Conservation (phyloP, 2,113 vertebrate species). For the Centropristis striata region DNA sequence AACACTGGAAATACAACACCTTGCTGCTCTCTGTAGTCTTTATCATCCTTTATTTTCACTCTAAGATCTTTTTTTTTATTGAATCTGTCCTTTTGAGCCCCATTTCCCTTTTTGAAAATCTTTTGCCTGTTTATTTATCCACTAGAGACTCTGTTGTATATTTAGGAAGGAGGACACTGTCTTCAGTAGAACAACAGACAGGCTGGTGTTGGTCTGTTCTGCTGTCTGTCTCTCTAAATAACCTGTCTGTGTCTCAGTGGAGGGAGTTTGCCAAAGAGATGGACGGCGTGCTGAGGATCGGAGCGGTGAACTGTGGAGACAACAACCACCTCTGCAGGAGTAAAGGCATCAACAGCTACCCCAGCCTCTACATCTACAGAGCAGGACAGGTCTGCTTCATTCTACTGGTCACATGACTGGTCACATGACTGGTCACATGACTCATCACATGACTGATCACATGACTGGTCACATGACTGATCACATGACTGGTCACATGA, state of each 20-base stretch:
- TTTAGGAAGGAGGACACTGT: background rate
- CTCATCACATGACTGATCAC: too few relatives aligned
- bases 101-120: background rate
- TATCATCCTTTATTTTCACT: background rate
- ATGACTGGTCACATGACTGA: too few relatives aligned
- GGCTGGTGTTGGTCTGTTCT: background rate
- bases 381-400: conserved; percentile 87
- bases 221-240: background rate
- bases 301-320: conserved; percentile 98
- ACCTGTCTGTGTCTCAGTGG: conserved; percentile 86
- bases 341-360: conserved; percentile 95
- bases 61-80: background rate
- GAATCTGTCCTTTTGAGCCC: background rate
- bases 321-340: conserved; percentile 93
- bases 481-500: too few relatives aligned
- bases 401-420: too few relatives aligned
- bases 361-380: conserved; percentile 93
- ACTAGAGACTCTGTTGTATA: too few relatives aligned
- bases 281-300: conserved; percentile 94
- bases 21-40: background rate
- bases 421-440: too few relatives aligned
- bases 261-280: conserved; percentile 98
- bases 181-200: background rate
- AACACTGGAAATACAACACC: too few relatives aligned
- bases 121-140: too few relatives aligned